Evolutionary conservation across 1,140 invertebrate species (phyloP), one percentile per base, ranked within the genome.

Genomic region (Andricus grossulariae): DNA sequence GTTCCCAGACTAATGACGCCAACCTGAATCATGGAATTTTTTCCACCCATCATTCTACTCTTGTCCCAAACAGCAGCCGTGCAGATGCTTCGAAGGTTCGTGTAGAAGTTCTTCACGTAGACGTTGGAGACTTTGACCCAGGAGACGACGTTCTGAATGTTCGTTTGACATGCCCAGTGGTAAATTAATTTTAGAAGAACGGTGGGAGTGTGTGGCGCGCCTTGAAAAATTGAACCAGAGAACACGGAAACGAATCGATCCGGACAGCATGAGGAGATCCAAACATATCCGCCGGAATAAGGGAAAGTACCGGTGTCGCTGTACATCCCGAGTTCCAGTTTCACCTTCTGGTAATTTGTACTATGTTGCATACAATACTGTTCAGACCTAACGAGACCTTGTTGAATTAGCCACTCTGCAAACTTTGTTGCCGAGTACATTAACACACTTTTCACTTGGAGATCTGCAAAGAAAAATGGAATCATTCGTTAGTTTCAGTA

Each of bases 1-100:
- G 96, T 97, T 0, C 97, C 97, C n/a, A 97, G 90, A 51, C 96
- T 97, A 72, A 97, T 97, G 1, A 98, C 96, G 15, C 96, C 97
- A 7, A 98, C 94, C 84, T 94, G 90, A 74, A 93, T 92, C 82
- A 86, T 90, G n/a, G 86, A 90, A 66, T 88, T 87, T 79, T 88
- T 90, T 0, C 96, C 96, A 11, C 96, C 96, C 76, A 97, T 91
- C 54, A 94, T 90, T 19, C 92, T 92, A 86, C 94, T 93, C 82
- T 96, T 95, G 75, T 96, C 94, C 84, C 96, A 95, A 45, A 97
- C 90, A 1, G 95, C 95, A 2, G 95, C 92, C 0, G 96, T 96
- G 83, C 96, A 97, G 71, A 96, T 89, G 13, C 95, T 94, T 60
- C 96, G 91, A 50, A 97, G 88, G 93, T 95, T 95, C 0, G 95